These are phyloP conservation scores for Bombyx mandarina DNA, from an alignment of 1,140 invertebrate genomes.

Conservation along the genomic window DNA sequence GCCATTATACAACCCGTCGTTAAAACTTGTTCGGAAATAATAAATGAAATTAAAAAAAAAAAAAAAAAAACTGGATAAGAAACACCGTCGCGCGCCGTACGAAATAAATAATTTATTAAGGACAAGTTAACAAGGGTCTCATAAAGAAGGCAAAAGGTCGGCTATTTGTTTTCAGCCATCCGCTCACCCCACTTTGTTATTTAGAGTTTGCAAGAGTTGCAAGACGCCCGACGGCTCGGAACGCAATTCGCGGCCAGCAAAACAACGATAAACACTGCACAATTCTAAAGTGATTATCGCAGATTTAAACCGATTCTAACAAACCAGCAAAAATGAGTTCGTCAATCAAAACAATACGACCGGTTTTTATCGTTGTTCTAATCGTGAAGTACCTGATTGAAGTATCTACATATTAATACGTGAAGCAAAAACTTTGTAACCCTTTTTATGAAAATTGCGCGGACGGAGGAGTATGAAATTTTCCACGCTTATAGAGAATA, in stretches of 20 bases:
- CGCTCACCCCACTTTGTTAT: constrained; percentile 50
- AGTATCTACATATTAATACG: no score
- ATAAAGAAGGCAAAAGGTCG: constrained; percentile 68
- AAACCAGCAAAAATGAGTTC: no score
- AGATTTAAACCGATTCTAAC: no score
- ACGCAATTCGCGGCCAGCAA: constrained; percentile 23
- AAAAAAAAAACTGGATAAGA: constrained; percentile 33
- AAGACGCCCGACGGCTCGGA: constrained; percentile 23
- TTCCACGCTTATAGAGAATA: no score
- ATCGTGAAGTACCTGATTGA: no score
- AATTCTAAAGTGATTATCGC: neutral
- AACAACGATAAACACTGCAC: constrained; percentile 30
- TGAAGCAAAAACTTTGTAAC: no score
- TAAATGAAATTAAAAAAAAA: constrained; percentile 43
- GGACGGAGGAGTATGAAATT: no score
- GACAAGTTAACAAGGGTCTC: constrained; percentile 68
- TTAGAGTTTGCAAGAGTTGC: constrained; percentile 41
- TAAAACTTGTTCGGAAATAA: constrained; percentile 44
- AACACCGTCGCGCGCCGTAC: constrained; percentile 23
- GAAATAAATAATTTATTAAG: constrained; percentile 70
- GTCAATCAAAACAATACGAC: no score
- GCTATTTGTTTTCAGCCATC: constrained; percentile 61
- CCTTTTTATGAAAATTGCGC: no score
- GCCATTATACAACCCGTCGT: constrained; percentile 18
- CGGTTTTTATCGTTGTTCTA: no score